Evolutionary conservation across 2,888 invertebrate genomes (phyloP), one percentile per base, ranked within the genome.

Genomic region (Bhutanitis thaidina): DNA sequence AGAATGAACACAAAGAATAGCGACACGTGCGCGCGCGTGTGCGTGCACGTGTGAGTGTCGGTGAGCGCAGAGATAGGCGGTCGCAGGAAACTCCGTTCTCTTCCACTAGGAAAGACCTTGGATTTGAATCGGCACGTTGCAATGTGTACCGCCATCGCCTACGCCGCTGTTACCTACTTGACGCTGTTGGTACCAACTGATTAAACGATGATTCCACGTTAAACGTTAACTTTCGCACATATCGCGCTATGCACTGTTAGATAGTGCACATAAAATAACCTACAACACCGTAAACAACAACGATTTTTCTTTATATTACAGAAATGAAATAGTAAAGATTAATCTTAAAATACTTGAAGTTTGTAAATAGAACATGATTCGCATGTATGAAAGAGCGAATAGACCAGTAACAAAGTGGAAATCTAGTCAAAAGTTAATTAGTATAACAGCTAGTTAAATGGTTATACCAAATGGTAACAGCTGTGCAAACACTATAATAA

Each of bases 71-170:
- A 86, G 87, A 88, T 84, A 87, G 87, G 86, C 82, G 82, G 83
- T 71, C 88, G 87, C 90, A 90, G 90, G 90, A 90, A 90, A 89
- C 89, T 81, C 89, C 90, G 87, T 89, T 90, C 90, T 90, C 90
- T 90, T 90, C 88, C 89, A 90, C 87, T 82, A 90, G 90, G 90
- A 90, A 90, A 90, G 90, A 87, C 90, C 90, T 90, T 90, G 90
- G 90, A 78, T 84, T 79, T 77, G 82, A 87, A 86, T 85, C 84
- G 84, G 84, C 85, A 85, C 85, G 85, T 85, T 87, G 88, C 87
- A 87, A 86, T 84, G 86, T 82, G 77, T 85, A 86, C 84, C 82
- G 82, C 83, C 80, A 80, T 86, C 86, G 87, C 87, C 87, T 86
- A 88, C 87, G 83, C 85, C 71, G 69, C 77, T 71, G 77, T 78